Evolutionary conservation across 2,113 vertebrate species (phyloP), one percentile per base, ranked within the genome.

Genomic region (Saimiri boliviensis): DNA sequence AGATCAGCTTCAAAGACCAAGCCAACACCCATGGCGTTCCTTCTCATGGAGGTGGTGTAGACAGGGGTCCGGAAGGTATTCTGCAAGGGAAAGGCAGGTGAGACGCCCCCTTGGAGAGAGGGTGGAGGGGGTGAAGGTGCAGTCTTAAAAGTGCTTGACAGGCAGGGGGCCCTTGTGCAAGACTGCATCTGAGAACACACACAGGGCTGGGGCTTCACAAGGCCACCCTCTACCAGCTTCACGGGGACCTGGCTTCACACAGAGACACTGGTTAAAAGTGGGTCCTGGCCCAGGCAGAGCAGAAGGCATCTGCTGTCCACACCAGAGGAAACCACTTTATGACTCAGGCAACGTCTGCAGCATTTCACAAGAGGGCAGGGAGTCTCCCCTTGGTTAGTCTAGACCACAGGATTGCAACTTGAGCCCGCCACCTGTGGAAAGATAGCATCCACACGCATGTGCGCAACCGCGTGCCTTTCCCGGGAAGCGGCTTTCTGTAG

Each of bases 1-100:
- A 99, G 99, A 77, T 99, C 99, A 0, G 99, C 99, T 96, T 99
- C 99, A 84, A 99, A 99, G 0, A 99, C 99, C 52, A 99, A 94
- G 32, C 99, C 99, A 0, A 98, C 97, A 0, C 99, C 99, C 99
- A 99, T 99, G 0, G 99, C 99, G 0, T 99, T 99, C 97, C 99
- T 99, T 40, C 99, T 98, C 98, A 98, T 96, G 68, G 99, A 99
- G 0, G 99, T 99, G 0, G 99, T 99, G 98, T 99, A 99, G 91
- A 99, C 99, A 0, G 99, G 99, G 0, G 99, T 99, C 97, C 99
- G 98, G 52, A 99, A 98, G 0, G 99, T 99, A 83, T 99, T 99
- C 99, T 99, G 95, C 0, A 94, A 86, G 37, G 84, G 96, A 3
- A 0, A 0, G 4, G 92, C 42, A 5, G 30, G 30, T 56, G 73